Base-by-base conservation (phyloP, 64 coral and sea anemone genomes). In the Dendronephthya gigantea region DNA sequence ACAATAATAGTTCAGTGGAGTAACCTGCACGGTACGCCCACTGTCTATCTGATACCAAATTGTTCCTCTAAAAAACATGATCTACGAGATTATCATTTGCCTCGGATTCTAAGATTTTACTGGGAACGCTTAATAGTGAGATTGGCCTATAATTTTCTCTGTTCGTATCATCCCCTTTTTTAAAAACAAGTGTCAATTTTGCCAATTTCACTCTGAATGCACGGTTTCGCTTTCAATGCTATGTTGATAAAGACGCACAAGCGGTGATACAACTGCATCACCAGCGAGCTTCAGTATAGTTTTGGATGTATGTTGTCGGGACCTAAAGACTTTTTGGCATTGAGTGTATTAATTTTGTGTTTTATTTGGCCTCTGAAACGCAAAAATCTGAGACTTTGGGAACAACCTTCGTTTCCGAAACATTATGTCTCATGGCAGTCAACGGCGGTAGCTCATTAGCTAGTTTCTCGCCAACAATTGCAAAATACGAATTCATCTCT, bases 281-380 rank as follows among this genome's bases (percentile, higher is more conserved):
- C 50, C 76, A 4, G 76, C 75, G 0, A 88, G 49, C 34, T 83
- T 88, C 4, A 88, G n/a, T 0, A 87, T 51, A n/a, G n/a, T 39
- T 87, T 87, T 19, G 85, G 59, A 0, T 16, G 7, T 15, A 87
- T 76, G 85, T 87, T 47, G 17, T 87, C 85, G 3, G 68, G 38
- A 12, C 85, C 68, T 0, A 40, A 16, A 0, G 40, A 75, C 17
- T 45, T 87, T 7, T 2, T 50, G 16, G 48, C 7, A 7, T 50
- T 50, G 48, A 19, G 13, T 56, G 6, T 56, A 56, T 17, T 56
- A 19, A 56, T 56, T 49, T 47, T n/a, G 16, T 65, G 65, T 45
- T 86, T n/a, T n/a, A n/a, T 36, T 13, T 34, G 31, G 25, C 14
- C 37, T n/a, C 4, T 48, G 32, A 4, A 16, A n/a, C 2, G 27